Evolutionary conservation across 2,797 vertebrate species (phyloP).

Genomic region (Mormyrops boulengeri): DNA sequence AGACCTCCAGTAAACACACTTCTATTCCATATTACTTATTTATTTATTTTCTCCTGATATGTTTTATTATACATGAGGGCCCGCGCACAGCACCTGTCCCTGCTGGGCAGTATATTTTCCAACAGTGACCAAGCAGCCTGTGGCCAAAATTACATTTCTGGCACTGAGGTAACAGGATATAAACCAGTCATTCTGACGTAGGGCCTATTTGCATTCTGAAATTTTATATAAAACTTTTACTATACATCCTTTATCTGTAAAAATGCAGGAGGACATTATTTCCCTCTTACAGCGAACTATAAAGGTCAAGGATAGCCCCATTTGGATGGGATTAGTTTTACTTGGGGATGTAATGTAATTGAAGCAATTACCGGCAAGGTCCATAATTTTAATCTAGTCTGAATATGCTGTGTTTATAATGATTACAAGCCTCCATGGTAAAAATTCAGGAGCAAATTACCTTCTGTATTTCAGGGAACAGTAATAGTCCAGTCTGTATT

Average conservation of each 20-base stretch:
- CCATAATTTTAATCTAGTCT: background rate
- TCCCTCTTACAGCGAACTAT: background rate
- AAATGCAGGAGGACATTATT: background rate
- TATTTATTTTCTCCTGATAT: background rate
- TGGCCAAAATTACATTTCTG: background rate
- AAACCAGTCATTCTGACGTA: background rate
- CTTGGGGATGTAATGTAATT: background rate
- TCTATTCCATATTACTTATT: background rate
- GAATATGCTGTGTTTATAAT: background rate
- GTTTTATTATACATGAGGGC: background rate
- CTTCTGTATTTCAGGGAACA: background rate
- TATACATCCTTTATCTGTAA: background rate
- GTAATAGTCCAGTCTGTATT: background rate
- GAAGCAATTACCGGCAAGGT: background rate
- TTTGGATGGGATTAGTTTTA: background rate
- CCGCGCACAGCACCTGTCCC: background rate
- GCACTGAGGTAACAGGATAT: background rate
- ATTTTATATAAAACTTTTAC: background rate
- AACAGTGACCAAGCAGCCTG: background rate
- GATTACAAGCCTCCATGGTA: background rate
- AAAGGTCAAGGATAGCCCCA: background rate
- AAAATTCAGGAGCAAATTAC: constrained; percentile 1
- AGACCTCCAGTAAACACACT: background rate
- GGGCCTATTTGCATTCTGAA: background rate
- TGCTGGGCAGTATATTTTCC: background rate